Percentiles rank a stretch among this genome's conserved stretches.
Evolutionary conservation across 2,113 vertebrate genomes (phyloP).

Genomic region (Oophaga pumilio): DNA sequence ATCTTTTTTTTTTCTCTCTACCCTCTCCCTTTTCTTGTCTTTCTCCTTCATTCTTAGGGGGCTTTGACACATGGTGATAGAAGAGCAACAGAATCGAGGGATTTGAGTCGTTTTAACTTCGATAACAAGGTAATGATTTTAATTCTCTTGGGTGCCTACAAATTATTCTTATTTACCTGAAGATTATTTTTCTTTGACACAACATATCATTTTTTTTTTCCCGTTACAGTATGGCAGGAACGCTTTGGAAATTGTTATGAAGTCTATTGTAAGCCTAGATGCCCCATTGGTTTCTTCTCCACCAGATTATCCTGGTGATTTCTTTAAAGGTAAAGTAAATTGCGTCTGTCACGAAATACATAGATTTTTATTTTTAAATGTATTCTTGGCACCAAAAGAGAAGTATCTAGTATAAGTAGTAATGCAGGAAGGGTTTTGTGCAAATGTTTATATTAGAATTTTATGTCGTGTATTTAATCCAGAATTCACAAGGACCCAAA

Average conservation of each 20-base stretch:
- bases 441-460: too few relatives aligned
- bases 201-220: not conserved
- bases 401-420: too few relatives aligned
- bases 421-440: too few relatives aligned
- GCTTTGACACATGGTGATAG: constrained; percentile 96
- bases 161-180: not conserved
- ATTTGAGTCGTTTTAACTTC: constrained; percentile 97
- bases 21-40: not conserved
- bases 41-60: constrained; percentile 74
- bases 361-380: too few relatives aligned
- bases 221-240: constrained; percentile 90
- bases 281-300: constrained; percentile 90
- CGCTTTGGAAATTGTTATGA: constrained; percentile 97
- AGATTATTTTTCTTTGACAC: not conserved
- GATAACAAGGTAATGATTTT: constrained; percentile 88
- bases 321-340: constrained; percentile 88
- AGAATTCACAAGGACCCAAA: not conserved
- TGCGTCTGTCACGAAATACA: not conserved
- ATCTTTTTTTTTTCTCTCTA: too few relatives aligned
- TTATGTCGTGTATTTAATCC: not conserved
- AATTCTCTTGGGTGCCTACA: not conserved
- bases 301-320: constrained; percentile 90
- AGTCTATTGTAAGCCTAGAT: constrained; percentile 95
- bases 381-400: not conserved
- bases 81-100: constrained; percentile 95